Evolutionary conservation across 2,888 invertebrate genomes (phyloP), one percentile per base, ranked within the genome.

Genomic region (Brenthis hecate): DNA sequence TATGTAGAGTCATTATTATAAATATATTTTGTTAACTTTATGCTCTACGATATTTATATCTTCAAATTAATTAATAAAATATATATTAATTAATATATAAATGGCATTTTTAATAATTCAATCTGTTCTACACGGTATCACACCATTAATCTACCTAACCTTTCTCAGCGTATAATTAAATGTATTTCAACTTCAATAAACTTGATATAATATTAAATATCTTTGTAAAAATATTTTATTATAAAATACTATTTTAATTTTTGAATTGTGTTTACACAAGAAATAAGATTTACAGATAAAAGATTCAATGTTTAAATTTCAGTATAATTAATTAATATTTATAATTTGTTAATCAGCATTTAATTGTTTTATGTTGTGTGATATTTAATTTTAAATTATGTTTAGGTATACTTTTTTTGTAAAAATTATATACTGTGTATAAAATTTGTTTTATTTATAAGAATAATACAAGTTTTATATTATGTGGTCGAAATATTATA

Each of bases 111-210:
- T 47, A 60, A 16, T 54, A 32, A 54, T 66, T 28, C 43, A 53
- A 65, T 58, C 57, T 43, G 6, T 13, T 65, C 57, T 19, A 48
- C 13, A 28, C 50, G n/a, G 50, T 61, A 66, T 66, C 55, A 19
- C 47, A 8, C 56, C 51, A 66, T 56, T 66, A 61, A 61, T 67
- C 61, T 51, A 43, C 43, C 56, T 61, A 50, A 36, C 60, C 55
- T 61, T 66, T 61, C 47, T 54, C 66, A 54, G 48, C 28, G 53
- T 51, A 50, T 66, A 66, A 66, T 66, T 57, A 65, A 32, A 32
- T 65, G 56, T 32, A 56, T 56, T 36, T 56, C 36, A n/a, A 56
- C 36, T 36, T 56, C 36, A 48, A 48, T 23, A 54, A 28, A 50
- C 28, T 60, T 60, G n/a, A 60, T 13, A 28, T 13, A 50, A 60